Evolutionary conservation across 1,140 invertebrate genomes (phyloP), one percentile per base, ranked within the genome.

Genomic region (Sitodiplosis mosellana): DNA sequence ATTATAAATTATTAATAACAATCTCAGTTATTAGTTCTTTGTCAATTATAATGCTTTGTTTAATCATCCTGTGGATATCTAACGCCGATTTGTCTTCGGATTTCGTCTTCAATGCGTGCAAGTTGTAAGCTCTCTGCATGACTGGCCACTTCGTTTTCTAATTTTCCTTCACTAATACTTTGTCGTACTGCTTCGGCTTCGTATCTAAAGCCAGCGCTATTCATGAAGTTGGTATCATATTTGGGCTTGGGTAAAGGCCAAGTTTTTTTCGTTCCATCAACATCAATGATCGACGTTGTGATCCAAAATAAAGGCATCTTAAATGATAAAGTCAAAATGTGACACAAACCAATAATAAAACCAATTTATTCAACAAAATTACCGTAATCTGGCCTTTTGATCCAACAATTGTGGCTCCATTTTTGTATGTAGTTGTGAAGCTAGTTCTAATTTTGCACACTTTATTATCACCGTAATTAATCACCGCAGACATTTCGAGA

Each of bases 351-450:
- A n/a, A n/a, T n/a, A n/a, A n/a, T n/a, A n/a, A 19, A 19, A 18
- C 2, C 33, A 14, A n/a, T 5, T 48, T 47, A 33, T 27, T 27
- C n/a, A 20, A 36, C 11, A 47, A 15, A 51, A 45, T 42, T 52
- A 86, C 71, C 53, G 62, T 71, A 41, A 85, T 69, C 8, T 56
- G 71, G 38, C 81, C 81, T 54, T 82, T 77, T 1, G 75, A 80
- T 10, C 83, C 82, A 46, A 76, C 63, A 33, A 84, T 66, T n/a
- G 69, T 60, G 2, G 76, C 81, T 54, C 76, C 76, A 58, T 81
- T 80, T 1, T 74, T 68, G 48, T 83, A 57, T 11, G 63, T 51
- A 2, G 73, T 69, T 38, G 63, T 54, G 2, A 70, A 64, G 47
- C 75, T 71, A 1, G 74, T 74, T 1, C 70, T 63, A 1, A 86